Evolutionary conservation across 2,888 invertebrate genomes (phyloP).

Genomic region (Aromia moschata): DNA sequence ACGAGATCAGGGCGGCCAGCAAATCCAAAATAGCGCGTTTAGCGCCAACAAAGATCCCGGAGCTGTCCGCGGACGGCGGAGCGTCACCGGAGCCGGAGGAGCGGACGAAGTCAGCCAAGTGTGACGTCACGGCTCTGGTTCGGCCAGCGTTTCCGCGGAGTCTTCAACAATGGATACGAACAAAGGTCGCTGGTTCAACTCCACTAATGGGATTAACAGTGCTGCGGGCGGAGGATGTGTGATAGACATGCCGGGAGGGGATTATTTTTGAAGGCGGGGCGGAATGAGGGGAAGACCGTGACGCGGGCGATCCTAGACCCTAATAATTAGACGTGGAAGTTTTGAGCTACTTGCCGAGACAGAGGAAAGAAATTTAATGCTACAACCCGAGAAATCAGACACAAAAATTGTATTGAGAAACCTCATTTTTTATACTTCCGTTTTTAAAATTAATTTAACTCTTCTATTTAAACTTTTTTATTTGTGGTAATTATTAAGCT

Average conservation of each 20-base stretch:
- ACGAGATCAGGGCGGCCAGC: too few relatives aligned
- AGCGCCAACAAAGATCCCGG: slow-evolving; percentile 20
- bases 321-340: background rate
- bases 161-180: slow-evolving; percentile 56
- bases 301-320: slow-evolving; percentile 12
- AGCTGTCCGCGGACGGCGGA: slow-evolving; percentile 17
- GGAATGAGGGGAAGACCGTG: too few relatives aligned
- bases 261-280: too few relatives aligned
- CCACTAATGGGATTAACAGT: slow-evolving; percentile 60
- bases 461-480: too few relatives aligned
- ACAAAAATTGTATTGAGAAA: too few relatives aligned
- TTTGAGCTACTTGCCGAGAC: too few relatives aligned
- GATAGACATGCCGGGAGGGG: slow-evolving; percentile 52
- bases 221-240: slow-evolving; percentile 58
- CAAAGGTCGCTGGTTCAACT: slow-evolving; percentile 56
- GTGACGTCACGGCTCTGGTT: slow-evolving; percentile 61
- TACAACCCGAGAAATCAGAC: too few relatives aligned
- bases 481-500: too few relatives aligned
- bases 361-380: too few relatives aligned
- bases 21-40: too few relatives aligned
- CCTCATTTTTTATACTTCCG: too few relatives aligned
- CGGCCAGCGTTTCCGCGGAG: slow-evolving; percentile 58
- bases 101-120: slow-evolving; percentile 31
- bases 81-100: slow-evolving; percentile 24
- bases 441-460: too few relatives aligned